Base-by-base conservation (phyloP, 2,888 invertebrate species). In the Lissonota sp. region DNA sequence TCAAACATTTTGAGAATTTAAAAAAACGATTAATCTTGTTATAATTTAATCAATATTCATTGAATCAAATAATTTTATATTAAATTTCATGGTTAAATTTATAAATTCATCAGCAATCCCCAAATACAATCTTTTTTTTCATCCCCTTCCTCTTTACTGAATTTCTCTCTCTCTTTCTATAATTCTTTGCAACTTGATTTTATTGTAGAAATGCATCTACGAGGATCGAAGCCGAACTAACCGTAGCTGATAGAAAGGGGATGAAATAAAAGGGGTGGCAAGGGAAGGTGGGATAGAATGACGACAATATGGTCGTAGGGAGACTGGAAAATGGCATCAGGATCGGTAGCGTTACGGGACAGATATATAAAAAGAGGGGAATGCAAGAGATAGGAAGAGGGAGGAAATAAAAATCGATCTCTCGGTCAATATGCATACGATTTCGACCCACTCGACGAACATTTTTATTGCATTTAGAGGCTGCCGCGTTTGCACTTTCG, bases 391-490 rank as follows among this genome's bases (percentile, higher is more conserved):
- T 16, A 51, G 51, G 40, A 10, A 10, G 40, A 26, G 58, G 8
- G 37, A 37, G 14, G 37, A 40, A 44, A n/a, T 26, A 64, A 60
- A 64, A 67, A 80, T 72, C 89, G 89, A 90, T 88, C 88, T 88
- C 88, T 72, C 86, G 88, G 88, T 91, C 88, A 91, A 91, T 89
- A 89, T 91, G 88, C 91, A 90, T 90, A 89, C 88, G 88, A 89
- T 90, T 89, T 87, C 89, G 84, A 88, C 87, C 90, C 90, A 91
- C 90, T 90, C 90, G 89, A 89, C 86, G 83, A 87, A 84, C 86
- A 26, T 89, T 88, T 90, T 91, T 89, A 92, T 92, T 90, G 87
- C 89, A 89, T 91, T 90, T 57, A 16, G 66, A 91, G 86, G 79
- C 86, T 87, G 81, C 51, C 42, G 57, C 7, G 58, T 58, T 46